Conservation (phyloP, 2,113 vertebrate genomes). For the Corvus hawaiiensis region DNA sequence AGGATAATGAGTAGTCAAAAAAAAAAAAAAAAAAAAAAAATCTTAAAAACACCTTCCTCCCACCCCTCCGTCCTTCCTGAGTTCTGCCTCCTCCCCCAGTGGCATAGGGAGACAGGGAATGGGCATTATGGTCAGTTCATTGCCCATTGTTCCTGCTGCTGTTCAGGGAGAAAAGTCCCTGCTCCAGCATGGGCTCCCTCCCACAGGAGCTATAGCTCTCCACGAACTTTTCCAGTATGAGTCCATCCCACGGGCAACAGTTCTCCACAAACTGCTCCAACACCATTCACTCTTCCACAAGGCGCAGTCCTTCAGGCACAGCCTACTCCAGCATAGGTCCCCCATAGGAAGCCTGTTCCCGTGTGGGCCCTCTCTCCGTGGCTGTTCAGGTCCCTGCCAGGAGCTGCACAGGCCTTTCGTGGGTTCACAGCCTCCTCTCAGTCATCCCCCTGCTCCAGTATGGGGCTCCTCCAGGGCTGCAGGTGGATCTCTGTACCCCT, state of each 20-base stretch:
- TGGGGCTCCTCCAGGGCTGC: background rate
- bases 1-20: background rate
- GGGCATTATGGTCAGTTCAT: background rate
- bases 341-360: background rate
- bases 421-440: background rate
- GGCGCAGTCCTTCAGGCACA: background rate
- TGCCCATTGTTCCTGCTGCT: fast-evolving
- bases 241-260: background rate
- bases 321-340: background rate
- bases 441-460: background rate
- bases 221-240: background rate
- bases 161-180: background rate
- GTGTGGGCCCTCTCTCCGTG: background rate
- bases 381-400: background rate
- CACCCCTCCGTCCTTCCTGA: background rate
- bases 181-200: background rate
- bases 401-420: background rate
- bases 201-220: background rate
- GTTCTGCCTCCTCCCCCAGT: background rate
- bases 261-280: background rate
- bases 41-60: background rate
- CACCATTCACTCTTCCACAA: background rate
- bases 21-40: background rate
- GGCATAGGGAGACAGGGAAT: background rate
- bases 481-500: background rate